Conservation (phyloP, 2,113 vertebrate genomes). For the Vanacampus margaritifer region DNA sequence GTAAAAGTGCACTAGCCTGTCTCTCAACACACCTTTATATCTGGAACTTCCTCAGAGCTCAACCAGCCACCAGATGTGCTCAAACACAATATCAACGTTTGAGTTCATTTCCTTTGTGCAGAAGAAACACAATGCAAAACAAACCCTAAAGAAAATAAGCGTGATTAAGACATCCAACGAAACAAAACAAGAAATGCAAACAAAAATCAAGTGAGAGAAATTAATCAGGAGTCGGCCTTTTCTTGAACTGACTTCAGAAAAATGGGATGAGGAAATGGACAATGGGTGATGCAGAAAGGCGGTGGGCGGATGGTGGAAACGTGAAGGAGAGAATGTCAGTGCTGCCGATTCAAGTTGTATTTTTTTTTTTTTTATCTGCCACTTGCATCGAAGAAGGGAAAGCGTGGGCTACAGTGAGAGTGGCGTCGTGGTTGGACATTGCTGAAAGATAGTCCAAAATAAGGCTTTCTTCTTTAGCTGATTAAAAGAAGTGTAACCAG, state of each 20-base stretch:
- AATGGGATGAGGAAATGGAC: slow-evolving; percentile 69
- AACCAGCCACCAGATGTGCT: slow-evolving; percentile 37
- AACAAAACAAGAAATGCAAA: slow-evolving; percentile 68
- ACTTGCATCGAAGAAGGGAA: slow-evolving; percentile 62
- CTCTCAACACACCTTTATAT: slow-evolving; percentile 11
- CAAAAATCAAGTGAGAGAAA: slow-evolving; percentile 71
- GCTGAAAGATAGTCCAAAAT: slow-evolving; percentile 73
- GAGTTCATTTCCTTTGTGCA: slow-evolving; percentile 51
- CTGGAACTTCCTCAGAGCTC: slow-evolving; percentile 26
- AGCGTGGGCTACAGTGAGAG: slow-evolving; percentile 57
- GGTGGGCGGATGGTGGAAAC: slow-evolving; percentile 39
- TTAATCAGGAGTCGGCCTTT: slow-evolving; percentile 62
- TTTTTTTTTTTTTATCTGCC: slow-evolving; percentile 50
- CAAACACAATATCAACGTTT: slow-evolving; percentile 45
- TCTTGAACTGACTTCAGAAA: slow-evolving; percentile 57
- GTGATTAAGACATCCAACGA: slow-evolving; percentile 69
- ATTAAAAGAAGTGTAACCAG: slow-evolving; percentile 71
- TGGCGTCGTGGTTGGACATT: slow-evolving; percentile 42
- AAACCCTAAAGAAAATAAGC: slow-evolving; percentile 62
- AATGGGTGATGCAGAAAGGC: slow-evolving; percentile 61
- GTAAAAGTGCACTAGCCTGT: neutral
- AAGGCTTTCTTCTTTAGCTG: slow-evolving; percentile 68
- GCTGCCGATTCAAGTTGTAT: slow-evolving; percentile 48
- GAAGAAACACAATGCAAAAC: slow-evolving; percentile 67
- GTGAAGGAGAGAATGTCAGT: slow-evolving; percentile 45